Percentiles rank a stretch among this genome's conserved stretches.
Evolutionary conservation across 2,888 invertebrate genomes (phyloP).

Genomic region (Acanthosepion pharaonis): DNA sequence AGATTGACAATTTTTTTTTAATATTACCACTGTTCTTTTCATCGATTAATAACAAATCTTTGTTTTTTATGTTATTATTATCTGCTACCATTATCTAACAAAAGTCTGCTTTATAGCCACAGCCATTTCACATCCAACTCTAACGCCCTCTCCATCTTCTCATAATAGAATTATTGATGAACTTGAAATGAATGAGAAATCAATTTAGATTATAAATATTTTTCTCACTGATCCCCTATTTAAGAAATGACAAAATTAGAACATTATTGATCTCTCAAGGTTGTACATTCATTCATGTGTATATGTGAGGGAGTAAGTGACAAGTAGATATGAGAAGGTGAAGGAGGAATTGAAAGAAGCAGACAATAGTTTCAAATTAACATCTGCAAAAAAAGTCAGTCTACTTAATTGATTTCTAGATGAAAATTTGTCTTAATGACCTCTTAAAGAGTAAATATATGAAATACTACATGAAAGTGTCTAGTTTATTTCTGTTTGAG

Average conservation of each 20-base stretch:
- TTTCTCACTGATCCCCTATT: conserved; percentile 6
- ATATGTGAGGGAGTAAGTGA: too few species aligned
- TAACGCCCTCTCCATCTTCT: not conserved
- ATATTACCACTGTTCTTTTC: not conserved
- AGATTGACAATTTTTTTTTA: not conserved
- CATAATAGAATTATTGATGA: conserved; percentile 33
- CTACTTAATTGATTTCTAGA: not conserved
- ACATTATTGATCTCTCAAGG: not conserved
- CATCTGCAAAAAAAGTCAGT: not conserved
- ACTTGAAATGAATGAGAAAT: conserved; percentile 17
- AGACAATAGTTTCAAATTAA: not conserved
- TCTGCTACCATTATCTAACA: not conserved
- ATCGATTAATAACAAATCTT: not conserved
- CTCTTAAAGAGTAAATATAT: not conserved
- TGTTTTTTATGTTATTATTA: not conserved
- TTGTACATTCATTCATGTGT: not conserved
- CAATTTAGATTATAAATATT: conserved; percentile 33
- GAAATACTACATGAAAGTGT: not conserved
- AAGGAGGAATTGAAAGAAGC: not conserved
- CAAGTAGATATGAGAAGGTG: not conserved
- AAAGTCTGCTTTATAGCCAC: not conserved
- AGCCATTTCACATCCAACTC: not conserved
- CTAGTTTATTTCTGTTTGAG: not conserved
- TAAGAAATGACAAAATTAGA: conserved; percentile 20
- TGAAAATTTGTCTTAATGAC: not conserved